Percentiles rank a stretch among this genome's conserved stretches.
Conservation (phyloP, 2,797 vertebrate species). For the Gymnocypris eckloni region DNA sequence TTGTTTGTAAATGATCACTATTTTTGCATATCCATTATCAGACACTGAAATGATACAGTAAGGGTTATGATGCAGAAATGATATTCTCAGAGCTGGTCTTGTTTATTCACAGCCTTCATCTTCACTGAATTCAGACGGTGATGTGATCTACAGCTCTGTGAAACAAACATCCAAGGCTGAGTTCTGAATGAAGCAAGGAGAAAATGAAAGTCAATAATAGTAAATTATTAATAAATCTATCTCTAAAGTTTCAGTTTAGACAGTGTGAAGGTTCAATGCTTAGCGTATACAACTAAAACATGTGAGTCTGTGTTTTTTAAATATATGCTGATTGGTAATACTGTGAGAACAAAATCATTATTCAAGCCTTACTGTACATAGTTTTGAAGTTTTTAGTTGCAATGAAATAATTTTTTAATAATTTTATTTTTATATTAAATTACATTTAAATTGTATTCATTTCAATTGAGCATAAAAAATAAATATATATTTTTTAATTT, state of each 20-base stretch:
- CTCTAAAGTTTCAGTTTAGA: too few relatives aligned
- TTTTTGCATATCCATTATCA: background rate
- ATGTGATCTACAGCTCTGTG: constrained; percentile 13
- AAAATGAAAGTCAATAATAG: too few relatives aligned
- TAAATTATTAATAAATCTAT: background rate
- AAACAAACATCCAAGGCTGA: background rate
- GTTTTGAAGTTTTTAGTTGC: background rate
- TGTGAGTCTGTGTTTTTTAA: too few relatives aligned
- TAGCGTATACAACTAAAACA: background rate
- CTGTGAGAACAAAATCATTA: background rate
- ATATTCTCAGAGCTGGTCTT: background rate
- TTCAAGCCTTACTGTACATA: background rate
- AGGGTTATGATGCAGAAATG: background rate
- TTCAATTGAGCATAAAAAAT: background rate
- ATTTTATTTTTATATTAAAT: background rate
- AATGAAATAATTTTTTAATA: background rate
- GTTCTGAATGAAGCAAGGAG: background rate
- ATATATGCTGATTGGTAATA: background rate
- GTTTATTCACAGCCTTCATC: background rate
- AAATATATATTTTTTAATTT: too few relatives aligned
- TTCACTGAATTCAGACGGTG: background rate
- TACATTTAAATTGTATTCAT: background rate
- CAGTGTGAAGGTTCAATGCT: too few relatives aligned
- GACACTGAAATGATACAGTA: background rate
- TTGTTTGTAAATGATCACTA: background rate